Conservation (phyloP, 2,888 invertebrate genomes). For the Acrobasis consociella region DNA sequence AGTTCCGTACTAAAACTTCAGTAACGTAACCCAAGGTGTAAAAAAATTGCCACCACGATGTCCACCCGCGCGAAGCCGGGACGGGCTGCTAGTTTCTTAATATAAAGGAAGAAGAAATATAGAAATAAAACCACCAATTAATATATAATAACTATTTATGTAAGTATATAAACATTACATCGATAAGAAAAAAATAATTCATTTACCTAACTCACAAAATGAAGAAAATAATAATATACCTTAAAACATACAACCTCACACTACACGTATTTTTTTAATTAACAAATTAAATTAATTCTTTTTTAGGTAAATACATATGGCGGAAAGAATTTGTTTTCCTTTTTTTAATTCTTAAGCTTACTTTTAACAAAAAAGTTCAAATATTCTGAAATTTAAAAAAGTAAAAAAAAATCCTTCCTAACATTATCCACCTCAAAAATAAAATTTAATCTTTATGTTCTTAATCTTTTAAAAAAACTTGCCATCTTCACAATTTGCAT, state of each 20-base stretch:
- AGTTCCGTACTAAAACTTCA: too few relatives aligned
- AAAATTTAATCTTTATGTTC: conserved; percentile 31
- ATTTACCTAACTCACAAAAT: conserved; percentile 77
- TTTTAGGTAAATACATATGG: too few relatives aligned
- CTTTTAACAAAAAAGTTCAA: too few relatives aligned
- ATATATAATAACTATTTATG: conserved; percentile 83
- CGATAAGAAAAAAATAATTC: conserved; percentile 76
- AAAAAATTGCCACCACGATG: too few relatives aligned
- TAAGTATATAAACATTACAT: conserved; percentile 82
- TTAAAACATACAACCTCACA: conserved; percentile 78
- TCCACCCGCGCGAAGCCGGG: too few relatives aligned
- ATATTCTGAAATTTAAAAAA: too few relatives aligned
- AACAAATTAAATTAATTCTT: conserved; percentile 51
- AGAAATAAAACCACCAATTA: conserved; percentile 71
- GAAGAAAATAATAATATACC: conserved; percentile 57
- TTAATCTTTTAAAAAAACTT: conserved; percentile 40
- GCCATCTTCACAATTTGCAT: conserved; percentile 44
- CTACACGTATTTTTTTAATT: conserved; percentile 63
- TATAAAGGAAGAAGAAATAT: neutral
- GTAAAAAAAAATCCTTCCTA: too few relatives aligned
- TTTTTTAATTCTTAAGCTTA: too few relatives aligned
- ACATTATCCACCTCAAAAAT: conserved; percentile 36
- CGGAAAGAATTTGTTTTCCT: too few relatives aligned
- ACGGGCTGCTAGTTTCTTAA: too few relatives aligned
- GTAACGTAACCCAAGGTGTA: too few relatives aligned